phyloP scores from a whole-genome alignment of 2,797 vertebrate species.

The Brachyrhaphis roseni region DNA sequence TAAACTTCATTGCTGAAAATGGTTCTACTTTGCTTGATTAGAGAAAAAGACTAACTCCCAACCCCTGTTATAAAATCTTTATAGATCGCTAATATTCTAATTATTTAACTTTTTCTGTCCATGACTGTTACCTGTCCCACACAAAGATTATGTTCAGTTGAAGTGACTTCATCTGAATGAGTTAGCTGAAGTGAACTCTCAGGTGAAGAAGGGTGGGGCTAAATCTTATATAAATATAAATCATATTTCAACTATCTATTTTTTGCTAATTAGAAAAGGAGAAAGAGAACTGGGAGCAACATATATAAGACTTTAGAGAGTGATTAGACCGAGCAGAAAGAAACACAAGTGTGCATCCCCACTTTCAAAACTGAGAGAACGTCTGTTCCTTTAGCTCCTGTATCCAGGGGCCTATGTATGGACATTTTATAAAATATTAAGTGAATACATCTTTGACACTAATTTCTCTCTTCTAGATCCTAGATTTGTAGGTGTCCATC shows the following conservation, averaged over 20 bases:
- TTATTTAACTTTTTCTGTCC: not conserved
- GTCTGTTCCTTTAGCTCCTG: not conserved
- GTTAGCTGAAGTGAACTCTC: not conserved
- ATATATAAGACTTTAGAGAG: not conserved
- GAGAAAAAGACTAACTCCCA: not conserved
- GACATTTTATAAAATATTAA: not conserved
- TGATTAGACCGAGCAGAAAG: not conserved
- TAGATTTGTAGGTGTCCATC: slow-evolving; percentile 90
- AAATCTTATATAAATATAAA: not conserved
- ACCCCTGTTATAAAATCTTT: not conserved
- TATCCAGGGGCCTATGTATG: not conserved
- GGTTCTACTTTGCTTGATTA: not conserved
- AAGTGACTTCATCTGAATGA: not conserved
- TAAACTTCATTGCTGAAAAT: not conserved
- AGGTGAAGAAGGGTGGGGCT: not conserved
- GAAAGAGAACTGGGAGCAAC: not conserved
- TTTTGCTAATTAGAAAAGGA: not conserved
- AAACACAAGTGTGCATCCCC: not conserved
- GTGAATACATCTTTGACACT: not conserved
- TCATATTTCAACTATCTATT: not conserved
- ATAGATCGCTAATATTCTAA: not conserved
- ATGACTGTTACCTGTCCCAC: not conserved
- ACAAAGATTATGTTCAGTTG: not conserved
- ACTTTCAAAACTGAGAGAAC: not conserved
- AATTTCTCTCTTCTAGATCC: slow-evolving; percentile 84